These are phyloP conservation scores for Sinocyclocheilus anophthalmus DNA, from an alignment of 2,113 vertebrate species.

Conservation along the genomic window DNA sequence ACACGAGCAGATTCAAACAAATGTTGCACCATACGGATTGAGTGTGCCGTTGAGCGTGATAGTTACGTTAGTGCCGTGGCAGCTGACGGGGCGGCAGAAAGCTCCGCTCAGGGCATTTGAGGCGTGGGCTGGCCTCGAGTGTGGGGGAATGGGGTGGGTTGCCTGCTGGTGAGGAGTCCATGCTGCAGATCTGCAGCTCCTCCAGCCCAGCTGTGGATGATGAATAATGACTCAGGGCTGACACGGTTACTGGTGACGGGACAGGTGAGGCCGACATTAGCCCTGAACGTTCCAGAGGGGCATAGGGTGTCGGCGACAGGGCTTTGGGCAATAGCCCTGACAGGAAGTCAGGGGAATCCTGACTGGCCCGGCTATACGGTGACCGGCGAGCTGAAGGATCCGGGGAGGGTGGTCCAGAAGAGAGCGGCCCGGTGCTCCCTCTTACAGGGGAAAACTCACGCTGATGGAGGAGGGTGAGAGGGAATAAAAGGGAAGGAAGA, in stretches of 20 bases:
- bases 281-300: conserved; percentile 61
- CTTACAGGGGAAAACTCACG: conserved; percentile 57
- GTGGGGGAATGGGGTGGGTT: conserved; percentile 87
- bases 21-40: conserved; percentile 46
- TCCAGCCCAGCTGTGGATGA: conserved; percentile 83
- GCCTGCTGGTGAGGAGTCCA: conserved; percentile 78
- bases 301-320: conserved; percentile 70
- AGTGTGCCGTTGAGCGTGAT: conserved; percentile 71
- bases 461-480: conserved; percentile 51
- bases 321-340: conserved; percentile 73
- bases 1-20: conserved; percentile 20
- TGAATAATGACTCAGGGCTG: conserved; percentile 83
- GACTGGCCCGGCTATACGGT: conserved; percentile 73
- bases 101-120: conserved; percentile 81
- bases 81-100: conserved; percentile 72
- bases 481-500: conserved; percentile 58
- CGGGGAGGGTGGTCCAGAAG: conserved; percentile 51
- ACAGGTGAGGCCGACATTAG: conserved; percentile 65
- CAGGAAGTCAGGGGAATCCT: conserved; percentile 75
- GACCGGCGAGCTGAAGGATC: conserved; percentile 59
- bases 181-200: conserved; percentile 82
- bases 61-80: conserved; percentile 86
- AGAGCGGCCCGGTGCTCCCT: conserved; percentile 49
- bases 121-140: conserved; percentile 83
- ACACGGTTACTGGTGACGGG: conserved; percentile 78